These are phyloP conservation scores for Microchirus variegatus DNA, from an alignment of 2,797 vertebrate species.

Conservation along the genomic window DNA sequence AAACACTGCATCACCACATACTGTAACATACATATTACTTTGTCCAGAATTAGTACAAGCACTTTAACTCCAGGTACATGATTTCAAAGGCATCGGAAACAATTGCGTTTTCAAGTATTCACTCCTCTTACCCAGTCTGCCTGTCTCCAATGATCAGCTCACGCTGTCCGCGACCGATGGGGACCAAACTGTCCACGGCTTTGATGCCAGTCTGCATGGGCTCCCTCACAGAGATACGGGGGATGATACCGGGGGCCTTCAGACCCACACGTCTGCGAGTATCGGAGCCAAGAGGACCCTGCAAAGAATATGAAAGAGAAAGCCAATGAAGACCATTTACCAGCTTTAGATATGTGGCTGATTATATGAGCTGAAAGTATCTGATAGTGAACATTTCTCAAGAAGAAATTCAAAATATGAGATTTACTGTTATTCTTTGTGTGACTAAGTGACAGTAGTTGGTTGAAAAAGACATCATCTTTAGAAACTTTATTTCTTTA, in stretches of 20 bases:
- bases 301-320: neutral
- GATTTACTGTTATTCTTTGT: too few relatives aligned
- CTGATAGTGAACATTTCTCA: too few relatives aligned
- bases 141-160: conserved; percentile 97
- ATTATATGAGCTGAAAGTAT: too few relatives aligned
- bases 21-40: too few relatives aligned
- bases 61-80: neutral
- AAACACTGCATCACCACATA: too few relatives aligned
- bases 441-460: too few relatives aligned
- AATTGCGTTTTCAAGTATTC: conserved; percentile 21
- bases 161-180: conserved; percentile 96
- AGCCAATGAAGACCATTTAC: neutral
- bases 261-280: conserved; percentile 90
- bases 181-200: conserved; percentile 97
- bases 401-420: too few relatives aligned
- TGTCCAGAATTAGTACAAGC: neutral
- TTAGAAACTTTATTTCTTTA: too few relatives aligned
- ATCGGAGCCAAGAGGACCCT: conserved; percentile 87
- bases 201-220: conserved; percentile 98
- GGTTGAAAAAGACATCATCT: too few relatives aligned
- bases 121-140: conserved; percentile 90
- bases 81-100: conserved; percentile 4
- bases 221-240: conserved; percentile 94
- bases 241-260: conserved; percentile 96
- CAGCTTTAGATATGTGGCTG: too few relatives aligned